Base-by-base conservation (phyloP, 2,113 vertebrate species). In the Lontra canadensis region DNA sequence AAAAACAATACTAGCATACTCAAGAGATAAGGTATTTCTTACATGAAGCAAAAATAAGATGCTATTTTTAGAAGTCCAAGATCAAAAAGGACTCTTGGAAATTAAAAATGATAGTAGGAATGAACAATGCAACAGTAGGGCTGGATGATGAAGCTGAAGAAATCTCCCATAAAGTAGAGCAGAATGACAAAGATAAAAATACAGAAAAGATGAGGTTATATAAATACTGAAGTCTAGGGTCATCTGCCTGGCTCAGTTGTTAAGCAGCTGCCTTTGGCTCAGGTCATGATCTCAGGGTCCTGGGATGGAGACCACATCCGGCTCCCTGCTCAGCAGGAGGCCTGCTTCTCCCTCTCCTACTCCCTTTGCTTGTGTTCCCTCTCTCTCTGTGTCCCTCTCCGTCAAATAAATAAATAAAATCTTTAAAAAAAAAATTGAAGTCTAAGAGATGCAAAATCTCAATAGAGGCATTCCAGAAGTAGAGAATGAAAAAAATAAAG, bases 31-130 rank as follows among this genome's bases (percentile, higher is more conserved):
- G 44, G 52, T 42, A 80, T 9, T 80, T 44, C 42, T 90, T 90
- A 44, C 17, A 44, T 11, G 44, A 96, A 86, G 73, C 57, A 88
- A 96, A 89, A 94, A 82, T 82, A 83, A 15, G 55, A 76, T 81
- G 63, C 23, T 81, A 6, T 94, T 94, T 52, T 89, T 23, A 13
- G 55, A 88, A 63, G 39, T 55, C 23, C 6, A 79, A 59, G 39
- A 90, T 80, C 26, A 61, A 85, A 93, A 90, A 69, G 39, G 14
- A 85, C 39, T 80, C 71, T 90, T 71, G 21, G 29, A 79, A 94
- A 13, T 94, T 52, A 84, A 17, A 79, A 90, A 79, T 13, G 26
- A 76, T 31, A 80, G 39, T 79, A 36, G 20, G 90, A 79, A 71
- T 36, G 34, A 96, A 93, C 21, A 67, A 57, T 29, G 14, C 39